Evolutionary conservation across 2,113 vertebrate species (phyloP), one percentile per base, ranked within the genome.

Genomic region (Cochlearius cochlearius): DNA sequence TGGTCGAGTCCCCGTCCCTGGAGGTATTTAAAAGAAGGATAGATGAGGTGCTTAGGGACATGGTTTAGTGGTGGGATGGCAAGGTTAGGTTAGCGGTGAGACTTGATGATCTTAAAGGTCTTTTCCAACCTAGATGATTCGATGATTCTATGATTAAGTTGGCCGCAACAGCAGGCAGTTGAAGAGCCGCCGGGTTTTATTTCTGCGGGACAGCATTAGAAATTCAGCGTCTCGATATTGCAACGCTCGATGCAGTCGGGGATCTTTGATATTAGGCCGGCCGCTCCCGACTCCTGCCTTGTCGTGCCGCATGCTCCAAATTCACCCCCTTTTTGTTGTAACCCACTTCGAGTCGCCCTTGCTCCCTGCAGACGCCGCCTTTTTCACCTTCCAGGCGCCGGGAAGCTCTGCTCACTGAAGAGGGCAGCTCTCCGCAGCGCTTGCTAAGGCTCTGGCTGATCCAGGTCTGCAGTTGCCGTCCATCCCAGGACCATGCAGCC

Each of bases 211-310:
- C 4, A 47, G 47, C 14, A 1, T 39, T 15, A 20, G n/a, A 62
- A 60, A 15, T 6, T 4, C 34, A 4, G 9, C 2, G 7, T 9
- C 36, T n/a, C 1, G 38, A 4, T 36, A 32, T 15, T 9, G 36
- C 66, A n/a, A 4, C 2, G 0, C 43, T 71, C n/a, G 2, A 3
- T 4, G 19, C 43, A 4, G 47, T 7, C 5, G 0, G 2, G 18
- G 56, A 1, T n/a, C 74, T 25, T 27, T 5, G 11, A 2, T 34
- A 5, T 6, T 12, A 15, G 15, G 6, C n/a, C 7, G 34, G 23
- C 58, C 30, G 1, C 27, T 41, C 39, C 47, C 8, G 17, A 9
- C 12, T 20, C 19, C n/a, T 16, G 1, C 9, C 47, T 18, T 21
- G 47, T 62, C 38, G 19, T 38, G 3, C 29, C 5, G 19, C 82